Conservation (phyloP, 2,888 invertebrate species). For the Acrobasis repandana region DNA sequence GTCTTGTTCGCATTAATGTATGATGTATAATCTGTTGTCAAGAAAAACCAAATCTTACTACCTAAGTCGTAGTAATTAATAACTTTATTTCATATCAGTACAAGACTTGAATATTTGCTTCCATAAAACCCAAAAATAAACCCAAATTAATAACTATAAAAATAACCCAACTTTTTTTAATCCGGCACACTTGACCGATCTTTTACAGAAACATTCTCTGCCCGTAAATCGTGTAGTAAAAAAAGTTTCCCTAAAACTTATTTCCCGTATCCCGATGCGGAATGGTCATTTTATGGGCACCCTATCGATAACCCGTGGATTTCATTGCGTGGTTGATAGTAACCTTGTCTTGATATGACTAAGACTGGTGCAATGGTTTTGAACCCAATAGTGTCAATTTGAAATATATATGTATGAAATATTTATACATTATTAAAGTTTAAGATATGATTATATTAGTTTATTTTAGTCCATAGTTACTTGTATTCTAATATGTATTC, state of each 20-base stretch:
- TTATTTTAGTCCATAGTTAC: too few species aligned
- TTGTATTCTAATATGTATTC: too few species aligned
- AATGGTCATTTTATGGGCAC: constrained; percentile 40
- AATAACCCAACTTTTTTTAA: constrained; percentile 17
- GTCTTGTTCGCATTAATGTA: too few species aligned
- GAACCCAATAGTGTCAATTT: background rate
- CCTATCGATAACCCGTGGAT: constrained; percentile 39
- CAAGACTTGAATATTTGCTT: background rate
- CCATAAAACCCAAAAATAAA: constrained; percentile 2
- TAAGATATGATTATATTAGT: too few species aligned
- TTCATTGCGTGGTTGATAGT: constrained; percentile 31
- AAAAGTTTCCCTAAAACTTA: constrained; percentile 24
- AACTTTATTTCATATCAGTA: too few species aligned
- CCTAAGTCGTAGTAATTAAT: too few species aligned
- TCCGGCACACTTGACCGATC: constrained; percentile 19
- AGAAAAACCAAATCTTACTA: too few species aligned
- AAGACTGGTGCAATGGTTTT: constrained; percentile 5
- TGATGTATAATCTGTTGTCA: too few species aligned
- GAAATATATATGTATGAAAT: too few species aligned
- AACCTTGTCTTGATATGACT: constrained; percentile 23
- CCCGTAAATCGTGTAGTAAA: constrained; percentile 30
- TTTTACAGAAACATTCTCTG: constrained; percentile 27
- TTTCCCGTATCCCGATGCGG: constrained; percentile 24
- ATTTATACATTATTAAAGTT: too few species aligned
- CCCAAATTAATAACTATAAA: constrained; percentile 8